Percentiles rank a stretch among this genome's conserved stretches.
phyloP scores from a whole-genome alignment of 2,113 vertebrate species.

The Callorhinus ursinus region DNA sequence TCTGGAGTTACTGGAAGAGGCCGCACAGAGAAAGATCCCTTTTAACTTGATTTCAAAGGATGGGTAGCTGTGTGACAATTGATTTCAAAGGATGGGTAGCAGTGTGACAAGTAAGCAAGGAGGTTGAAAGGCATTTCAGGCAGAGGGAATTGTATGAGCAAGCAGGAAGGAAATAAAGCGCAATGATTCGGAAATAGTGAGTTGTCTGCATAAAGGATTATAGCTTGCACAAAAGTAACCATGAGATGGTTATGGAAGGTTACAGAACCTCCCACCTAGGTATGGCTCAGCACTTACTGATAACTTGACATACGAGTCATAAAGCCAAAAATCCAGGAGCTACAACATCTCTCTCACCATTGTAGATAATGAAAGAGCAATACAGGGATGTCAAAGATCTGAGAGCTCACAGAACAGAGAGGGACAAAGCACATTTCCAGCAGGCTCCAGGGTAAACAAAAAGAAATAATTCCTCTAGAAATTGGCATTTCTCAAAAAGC shows the following conservation, averaged over 20 bases:
- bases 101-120: background rate
- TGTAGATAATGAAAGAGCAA: background rate
- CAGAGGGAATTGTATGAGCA: background rate
- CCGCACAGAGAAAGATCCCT: background rate
- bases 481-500: background rate
- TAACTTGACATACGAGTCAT: background rate
- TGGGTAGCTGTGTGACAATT: background rate
- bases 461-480: background rate
- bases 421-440: background rate
- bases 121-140: background rate
- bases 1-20: background rate
- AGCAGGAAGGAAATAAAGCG: background rate
- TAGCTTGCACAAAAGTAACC: background rate
- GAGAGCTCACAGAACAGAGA: background rate
- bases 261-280: background rate
- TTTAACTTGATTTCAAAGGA: constrained; percentile 46
- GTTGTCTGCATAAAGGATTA: background rate
- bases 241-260: background rate
- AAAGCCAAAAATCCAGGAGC: constrained; percentile 15
- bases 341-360: background rate
- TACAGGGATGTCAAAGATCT: background rate
- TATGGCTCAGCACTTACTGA: background rate
- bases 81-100: constrained; percentile 10
- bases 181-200: background rate
- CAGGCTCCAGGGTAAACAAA: background rate